Conservation (phyloP, 2,797 vertebrate genomes). For the Myripristis jacobus region DNA sequence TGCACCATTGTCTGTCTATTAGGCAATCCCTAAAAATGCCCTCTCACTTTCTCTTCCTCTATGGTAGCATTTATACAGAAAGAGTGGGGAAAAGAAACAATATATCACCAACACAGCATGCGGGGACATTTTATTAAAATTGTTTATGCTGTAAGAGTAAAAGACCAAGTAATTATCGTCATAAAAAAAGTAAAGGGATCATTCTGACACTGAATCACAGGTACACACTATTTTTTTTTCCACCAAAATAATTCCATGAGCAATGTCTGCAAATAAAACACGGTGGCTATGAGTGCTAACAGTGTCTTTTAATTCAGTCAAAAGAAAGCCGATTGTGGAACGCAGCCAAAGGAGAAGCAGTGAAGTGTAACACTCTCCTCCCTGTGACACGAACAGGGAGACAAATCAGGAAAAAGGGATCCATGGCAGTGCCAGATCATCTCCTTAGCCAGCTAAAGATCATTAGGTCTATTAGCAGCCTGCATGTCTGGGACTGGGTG, state of each 20-base stretch:
- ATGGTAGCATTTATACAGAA: not conserved
- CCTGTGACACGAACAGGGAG: conserved; percentile 18
- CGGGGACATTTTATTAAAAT: conserved; percentile 12
- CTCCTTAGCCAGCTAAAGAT: conserved; percentile 34
- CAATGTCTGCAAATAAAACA: conserved; percentile 8
- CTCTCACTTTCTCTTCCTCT: conserved; percentile 14
- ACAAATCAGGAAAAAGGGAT: conserved; percentile 45
- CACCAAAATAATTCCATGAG: conserved; percentile 15
- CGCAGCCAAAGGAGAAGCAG: conserved; percentile 38
- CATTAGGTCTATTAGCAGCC: conserved; percentile 33
- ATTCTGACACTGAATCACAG: conserved; percentile 32
- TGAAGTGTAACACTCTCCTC: conserved; percentile 79
- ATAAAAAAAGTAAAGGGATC: conserved; percentile 37
- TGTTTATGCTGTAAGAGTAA: conserved; percentile 17
- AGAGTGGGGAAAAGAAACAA: not conserved
- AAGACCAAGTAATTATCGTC: conserved; percentile 45
- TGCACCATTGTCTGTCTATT: conserved; percentile 32
- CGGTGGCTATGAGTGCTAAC: conserved; percentile 16
- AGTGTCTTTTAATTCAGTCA: conserved; percentile 3
- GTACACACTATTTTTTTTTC: not conserved
- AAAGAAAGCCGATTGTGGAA: conserved; percentile 39
- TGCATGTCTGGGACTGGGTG: conserved; percentile 15
- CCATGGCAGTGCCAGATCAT: conserved; percentile 32
- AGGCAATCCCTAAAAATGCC: conserved; percentile 21
- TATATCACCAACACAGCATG: conserved; percentile 27